These are phyloP conservation scores for Drosophila rufa DNA, from an alignment of 1,140 invertebrate species.

Conservation along the genomic window DNA sequence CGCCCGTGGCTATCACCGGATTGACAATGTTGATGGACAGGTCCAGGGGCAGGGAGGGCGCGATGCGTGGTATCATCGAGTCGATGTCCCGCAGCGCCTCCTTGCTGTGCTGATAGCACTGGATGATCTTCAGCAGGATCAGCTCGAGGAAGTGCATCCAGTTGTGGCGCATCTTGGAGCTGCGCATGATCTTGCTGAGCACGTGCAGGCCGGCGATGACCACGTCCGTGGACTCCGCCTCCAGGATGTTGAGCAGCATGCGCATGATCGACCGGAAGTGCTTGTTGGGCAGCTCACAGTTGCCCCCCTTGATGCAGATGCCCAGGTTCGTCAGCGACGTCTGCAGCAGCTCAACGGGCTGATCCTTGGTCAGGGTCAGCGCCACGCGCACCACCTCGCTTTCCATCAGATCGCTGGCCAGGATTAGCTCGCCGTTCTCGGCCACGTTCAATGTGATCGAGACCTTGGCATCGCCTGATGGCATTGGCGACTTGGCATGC, in stretches of 20 bases:
- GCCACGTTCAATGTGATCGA: slow-evolving; percentile 35
- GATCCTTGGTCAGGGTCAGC: slow-evolving; percentile 75
- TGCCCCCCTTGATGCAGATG: slow-evolving; percentile 85
- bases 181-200: slow-evolving; percentile 92
- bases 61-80: slow-evolving; percentile 89
- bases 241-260: slow-evolving; percentile 90
- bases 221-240: slow-evolving; percentile 88
- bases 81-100: slow-evolving; percentile 88
- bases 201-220: slow-evolving; percentile 91
- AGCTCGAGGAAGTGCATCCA: slow-evolving; percentile 95
- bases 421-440: slow-evolving; percentile 76
- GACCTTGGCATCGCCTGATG: slow-evolving; percentile 32
- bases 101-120: slow-evolving; percentile 92
- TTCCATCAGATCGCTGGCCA: slow-evolving; percentile 82
- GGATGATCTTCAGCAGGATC: slow-evolving; percentile 93
- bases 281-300: slow-evolving; percentile 85
- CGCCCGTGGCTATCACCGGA: slow-evolving; percentile 93
- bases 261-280: slow-evolving; percentile 90
- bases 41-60: slow-evolving; percentile 90
- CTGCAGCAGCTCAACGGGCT: slow-evolving; percentile 67
- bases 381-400: slow-evolving; percentile 85
- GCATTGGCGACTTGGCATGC: slow-evolving; percentile 49
- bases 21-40: slow-evolving; percentile 88
- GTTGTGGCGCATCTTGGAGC: slow-evolving; percentile 89
- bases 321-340: slow-evolving; percentile 84